Evolutionary conservation across 1,140 invertebrate genomes (phyloP).

Genomic region (Telenomus remus): DNA sequence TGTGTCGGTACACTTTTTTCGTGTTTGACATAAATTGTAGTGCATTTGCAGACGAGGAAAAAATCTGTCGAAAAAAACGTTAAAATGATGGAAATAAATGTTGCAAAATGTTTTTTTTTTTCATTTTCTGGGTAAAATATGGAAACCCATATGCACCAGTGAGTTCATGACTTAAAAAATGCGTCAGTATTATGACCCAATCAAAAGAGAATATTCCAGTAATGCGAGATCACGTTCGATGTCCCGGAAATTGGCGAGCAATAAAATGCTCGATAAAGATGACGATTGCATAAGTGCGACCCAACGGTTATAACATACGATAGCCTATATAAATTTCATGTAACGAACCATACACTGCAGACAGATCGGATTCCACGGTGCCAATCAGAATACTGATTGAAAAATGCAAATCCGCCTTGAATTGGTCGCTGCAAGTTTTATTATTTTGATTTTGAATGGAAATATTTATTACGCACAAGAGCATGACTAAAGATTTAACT

Average conservation of each 20-base stretch:
- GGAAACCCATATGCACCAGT: not conserved
- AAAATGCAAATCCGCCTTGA: too few species aligned
- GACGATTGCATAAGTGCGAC: conserved; percentile 9
- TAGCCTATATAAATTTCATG: conserved; percentile 21
- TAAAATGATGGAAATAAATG: too few species aligned
- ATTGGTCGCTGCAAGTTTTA: too few species aligned
- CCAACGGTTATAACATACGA: conserved; percentile 20
- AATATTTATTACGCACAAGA: too few species aligned
- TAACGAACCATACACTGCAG: conserved; percentile 15
- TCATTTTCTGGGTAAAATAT: not conserved
- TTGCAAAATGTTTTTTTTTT: not conserved
- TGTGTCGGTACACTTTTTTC: too few species aligned
- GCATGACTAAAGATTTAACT: too few species aligned
- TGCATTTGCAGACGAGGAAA: too few species aligned
- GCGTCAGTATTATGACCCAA: conserved; percentile 34
- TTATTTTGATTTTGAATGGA: too few species aligned
- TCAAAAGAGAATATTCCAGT: conserved; percentile 32
- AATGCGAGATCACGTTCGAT: conserved; percentile 37
- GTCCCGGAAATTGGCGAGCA: conserved; percentile 35
- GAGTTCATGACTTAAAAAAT: not conserved
- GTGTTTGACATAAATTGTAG: too few species aligned
- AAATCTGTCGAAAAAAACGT: too few species aligned
- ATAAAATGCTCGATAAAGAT: conserved; percentile 41
- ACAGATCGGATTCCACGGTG: conserved; percentile 3
- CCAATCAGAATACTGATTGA: conserved; percentile 9